Evolutionary conservation across 2,888 invertebrate species (phyloP), one percentile per base, ranked within the genome.

Genomic region (Parapristionchus giblindavisi): DNA sequence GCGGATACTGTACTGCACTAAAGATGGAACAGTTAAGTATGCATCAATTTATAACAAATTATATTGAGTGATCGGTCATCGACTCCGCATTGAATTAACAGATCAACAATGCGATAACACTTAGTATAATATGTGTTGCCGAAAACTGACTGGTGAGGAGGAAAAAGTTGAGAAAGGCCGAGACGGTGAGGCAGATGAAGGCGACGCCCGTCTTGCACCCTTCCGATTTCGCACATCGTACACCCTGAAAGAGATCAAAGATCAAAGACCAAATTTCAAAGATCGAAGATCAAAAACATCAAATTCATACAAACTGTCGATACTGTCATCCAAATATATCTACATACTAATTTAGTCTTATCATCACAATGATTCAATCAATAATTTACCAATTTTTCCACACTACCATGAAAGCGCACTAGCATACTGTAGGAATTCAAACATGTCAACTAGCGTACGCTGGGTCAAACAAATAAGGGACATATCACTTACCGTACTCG

Each of bases 121-220:
- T n/a, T n/a, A n/a, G n/a, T n/a, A n/a, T n/a, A n/a, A n/a, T n/a
- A n/a, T n/a, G n/a, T n/a, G n/a, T n/a, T n/a, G n/a, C n/a, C 11
- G 48, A 24, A 6, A 54, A 51, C 66, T 52, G 3, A 73, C 73
- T 52, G 17, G 73, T 87, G 27, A 87, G 80, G n/a, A 87, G 78
- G 78, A 87, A 87, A 75, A 87, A 87, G 76, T 87, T 87, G 72
- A 87, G 79, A 71, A 87, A 87, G 27, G 87, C 87, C 3, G 87
- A 83, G 8, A 87, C 60, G 79, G 80, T 80, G 24, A 87, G 77
- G 72, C 86, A 87, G 60, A 81, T 61, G 70, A 86, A 86, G 27
- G 87, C 87, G 17, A 83, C 79, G 27, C 80, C 63, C 51, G 85
- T 84, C 76, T 87, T 87, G 66, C 85, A 29, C 17, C 38, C 36